These are phyloP conservation scores for Spicauda simplicius DNA, from an alignment of 2,888 invertebrate genomes.

Conservation along the genomic window DNA sequence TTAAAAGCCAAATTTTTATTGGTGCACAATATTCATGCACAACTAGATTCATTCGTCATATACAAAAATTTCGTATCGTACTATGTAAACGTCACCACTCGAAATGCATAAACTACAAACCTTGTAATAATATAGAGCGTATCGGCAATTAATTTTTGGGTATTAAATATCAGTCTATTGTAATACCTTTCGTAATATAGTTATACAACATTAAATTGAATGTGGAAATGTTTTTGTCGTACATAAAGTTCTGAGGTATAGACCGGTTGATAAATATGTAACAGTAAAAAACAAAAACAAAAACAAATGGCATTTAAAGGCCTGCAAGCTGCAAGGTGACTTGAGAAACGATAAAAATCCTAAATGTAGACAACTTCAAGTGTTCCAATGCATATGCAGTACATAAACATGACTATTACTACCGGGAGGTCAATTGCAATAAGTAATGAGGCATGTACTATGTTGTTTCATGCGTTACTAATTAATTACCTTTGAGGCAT, in stretches of 20 bases:
- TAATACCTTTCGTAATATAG: neutral
- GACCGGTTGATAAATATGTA: conserved; percentile 1
- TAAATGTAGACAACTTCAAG: neutral
- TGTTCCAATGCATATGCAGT: too few relatives aligned
- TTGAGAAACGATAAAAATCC: neutral
- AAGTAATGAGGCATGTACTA: too few relatives aligned
- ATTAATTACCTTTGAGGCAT: too few relatives aligned
- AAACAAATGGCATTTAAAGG: conserved; percentile 2
- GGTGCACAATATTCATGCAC: too few relatives aligned
- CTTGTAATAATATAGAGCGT: neutral
- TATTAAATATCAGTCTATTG: neutral
- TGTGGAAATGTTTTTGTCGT: neutral
- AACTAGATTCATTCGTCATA: too few relatives aligned
- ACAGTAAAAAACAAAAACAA: neutral
- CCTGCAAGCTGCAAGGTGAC: neutral
- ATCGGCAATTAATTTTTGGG: neutral
- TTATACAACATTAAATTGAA: conserved; percentile 2
- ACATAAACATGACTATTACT: too few relatives aligned
- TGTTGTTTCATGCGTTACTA: too few relatives aligned
- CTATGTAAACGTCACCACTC: too few relatives aligned
- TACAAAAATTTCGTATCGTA: too few relatives aligned
- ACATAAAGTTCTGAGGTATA: neutral
- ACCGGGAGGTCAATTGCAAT: too few relatives aligned
- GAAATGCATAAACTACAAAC: too few relatives aligned
- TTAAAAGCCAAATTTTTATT: too few relatives aligned